Base-by-base conservation (phyloP, 2,888 invertebrate genomes). In the Lasioglossum oenotherae region DNA sequence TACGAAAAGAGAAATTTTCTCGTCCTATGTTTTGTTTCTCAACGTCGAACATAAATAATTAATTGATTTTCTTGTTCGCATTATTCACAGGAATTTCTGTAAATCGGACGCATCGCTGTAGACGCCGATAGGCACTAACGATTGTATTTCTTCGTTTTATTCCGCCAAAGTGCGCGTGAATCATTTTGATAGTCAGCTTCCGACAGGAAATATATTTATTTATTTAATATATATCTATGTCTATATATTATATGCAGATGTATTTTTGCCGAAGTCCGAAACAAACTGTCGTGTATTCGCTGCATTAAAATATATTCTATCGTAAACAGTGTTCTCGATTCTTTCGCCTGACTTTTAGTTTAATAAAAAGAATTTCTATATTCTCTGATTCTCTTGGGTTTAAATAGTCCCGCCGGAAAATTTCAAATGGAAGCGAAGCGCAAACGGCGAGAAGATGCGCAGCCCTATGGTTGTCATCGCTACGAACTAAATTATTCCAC, bases 101-200 rank as follows among this genome's bases (percentile, higher is more conserved):
- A 46, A 44, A 69, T 73, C 14, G n/a, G 75, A 35, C 38, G 57
- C 35, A 49, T 72, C 27, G 49, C 49, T 38, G 44, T 73, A 67
- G 67, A 35, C 49, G 67, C 53, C 14, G 14, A 49, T 57, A 69
- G 44, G n/a, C 49, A 49, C 41, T 80, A 80, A 82, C 38, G 49
- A 74, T 78, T 74, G 82, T 78, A 84, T 84, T 78, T 78, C 57
- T 74, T 82, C 31, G 71, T 82, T 84, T 81, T 78, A 82, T 44
- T 78, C 35, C 82, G 82, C 82, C 78, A 82, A 82, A 78, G 69
- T 53, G 82, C 78, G 84, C 60, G 74, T 41, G 74, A 75, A 82
- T 84, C 78, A 82, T 82, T 78, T 74, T 84, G 74, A 84, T 84
- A 84, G 84, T 84, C 84, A 82, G 38, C 44, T 71, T 84, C 71